Conservation (phyloP, 2,797 vertebrate species). For the Otolemur crassicaudatus region DNA sequence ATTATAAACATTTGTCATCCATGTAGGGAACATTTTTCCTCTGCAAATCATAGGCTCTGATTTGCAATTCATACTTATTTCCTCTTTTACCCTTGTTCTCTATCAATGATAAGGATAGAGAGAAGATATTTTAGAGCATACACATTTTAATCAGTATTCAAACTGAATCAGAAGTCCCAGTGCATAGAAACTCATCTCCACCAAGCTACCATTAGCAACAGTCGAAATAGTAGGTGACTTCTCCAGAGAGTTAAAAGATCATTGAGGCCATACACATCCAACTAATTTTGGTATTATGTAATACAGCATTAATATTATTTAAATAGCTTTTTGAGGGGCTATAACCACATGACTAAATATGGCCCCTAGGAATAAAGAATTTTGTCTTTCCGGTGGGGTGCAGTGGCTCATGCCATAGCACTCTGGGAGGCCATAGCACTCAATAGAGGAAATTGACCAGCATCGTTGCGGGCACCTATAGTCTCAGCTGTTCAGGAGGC, state of each 20-base stretch:
- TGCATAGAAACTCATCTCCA: not conserved
- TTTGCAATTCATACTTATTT: slow-evolving; percentile 69
- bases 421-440: too few species aligned
- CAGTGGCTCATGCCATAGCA: too few species aligned
- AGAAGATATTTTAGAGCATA: slow-evolving; percentile 40
- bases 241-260: not conserved
- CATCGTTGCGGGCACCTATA: too few species aligned
- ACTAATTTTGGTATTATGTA: not conserved
- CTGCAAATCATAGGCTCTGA: not conserved
- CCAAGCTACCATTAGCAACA: not conserved
- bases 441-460: too few species aligned
- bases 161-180: not conserved
- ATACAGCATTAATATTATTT: slow-evolving; percentile 3
- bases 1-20: slow-evolving; percentile 61
- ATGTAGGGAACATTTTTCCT: slow-evolving; percentile 34
- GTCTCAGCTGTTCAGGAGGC: too few species aligned
- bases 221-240: not conserved
- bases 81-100: slow-evolving; percentile 52
- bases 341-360: not conserved
- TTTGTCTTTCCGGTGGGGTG: not conserved
- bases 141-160: slow-evolving; percentile 56
- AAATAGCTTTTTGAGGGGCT: not conserved
- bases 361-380: not conserved
- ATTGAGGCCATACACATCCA: not conserved
- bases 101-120: slow-evolving; percentile 36